Evolutionary conservation across 1,140 invertebrate species (phyloP).

Genomic region (Dreissena polymorpha): DNA sequence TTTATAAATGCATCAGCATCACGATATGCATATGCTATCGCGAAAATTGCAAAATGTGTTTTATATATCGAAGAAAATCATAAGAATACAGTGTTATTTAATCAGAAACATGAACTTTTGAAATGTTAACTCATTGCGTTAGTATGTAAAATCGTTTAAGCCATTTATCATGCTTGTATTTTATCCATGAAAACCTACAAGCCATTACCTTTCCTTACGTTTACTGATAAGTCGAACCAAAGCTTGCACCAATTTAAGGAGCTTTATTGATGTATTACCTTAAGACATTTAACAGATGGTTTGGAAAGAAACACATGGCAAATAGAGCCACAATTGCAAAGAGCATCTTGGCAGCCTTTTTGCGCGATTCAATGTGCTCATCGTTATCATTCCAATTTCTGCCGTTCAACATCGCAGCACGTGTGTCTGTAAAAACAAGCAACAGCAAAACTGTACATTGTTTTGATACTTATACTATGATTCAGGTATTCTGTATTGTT

Average conservation of each 20-base stretch:
- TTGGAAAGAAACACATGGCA: slow-evolving; percentile 38
- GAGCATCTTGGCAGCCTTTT: slow-evolving; percentile 34
- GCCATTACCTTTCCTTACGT: neutral
- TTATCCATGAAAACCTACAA: neutral
- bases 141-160: neutral
- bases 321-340: slow-evolving; percentile 38
- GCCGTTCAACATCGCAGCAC: slow-evolving; percentile 14
- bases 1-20: no score
- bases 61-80: no score
- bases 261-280: neutral
- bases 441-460: no score
- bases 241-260: neutral
- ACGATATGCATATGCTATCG: no score
- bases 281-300: slow-evolving; percentile 30
- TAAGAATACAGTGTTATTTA: no score
- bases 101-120: no score
- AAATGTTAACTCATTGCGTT: neutral
- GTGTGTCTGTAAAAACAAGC: slow-evolving; percentile 12
- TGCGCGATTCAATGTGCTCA: slow-evolving; percentile 26
- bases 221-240: neutral
- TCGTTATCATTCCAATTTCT: slow-evolving; percentile 9
- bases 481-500: no score
- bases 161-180: neutral
- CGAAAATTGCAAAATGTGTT: no score
- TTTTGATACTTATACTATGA: no score